Evolutionary conservation across 1,140 invertebrate genomes (phyloP).

Genomic region (Cydia amplana): DNA sequence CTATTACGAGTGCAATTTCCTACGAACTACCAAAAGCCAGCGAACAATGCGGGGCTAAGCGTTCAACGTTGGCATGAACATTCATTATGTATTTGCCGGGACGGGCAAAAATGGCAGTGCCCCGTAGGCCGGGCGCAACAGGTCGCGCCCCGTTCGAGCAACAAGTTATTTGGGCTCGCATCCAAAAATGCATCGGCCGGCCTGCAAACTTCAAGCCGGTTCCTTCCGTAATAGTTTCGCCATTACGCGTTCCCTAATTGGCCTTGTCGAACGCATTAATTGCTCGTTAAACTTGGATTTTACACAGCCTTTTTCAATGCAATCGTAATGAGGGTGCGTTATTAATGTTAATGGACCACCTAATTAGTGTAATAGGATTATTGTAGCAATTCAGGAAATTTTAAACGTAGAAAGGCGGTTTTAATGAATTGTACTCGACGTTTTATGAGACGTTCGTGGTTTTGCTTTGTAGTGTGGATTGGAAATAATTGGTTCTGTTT

Average conservation of each 20-base stretch:
- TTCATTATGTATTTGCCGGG: conserved; percentile 73
- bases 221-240: conserved; percentile 45
- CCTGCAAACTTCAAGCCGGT: conserved; percentile 50
- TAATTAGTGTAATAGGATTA: conserved; percentile 32
- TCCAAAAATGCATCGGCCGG: conserved; percentile 75
- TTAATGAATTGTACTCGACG: conserved; percentile 23
- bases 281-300: conserved; percentile 29
- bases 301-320: conserved; percentile 12
- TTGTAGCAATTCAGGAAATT: conserved; percentile 22
- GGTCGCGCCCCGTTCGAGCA: conserved; percentile 59
- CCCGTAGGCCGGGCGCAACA: conserved; percentile 66
- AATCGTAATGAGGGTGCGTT: conserved; percentile 30
- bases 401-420: conserved; percentile 9
- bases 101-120: conserved; percentile 64
- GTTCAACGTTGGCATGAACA: conserved; percentile 48
- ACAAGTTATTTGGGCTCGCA: conserved; percentile 73
- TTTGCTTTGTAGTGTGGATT: conserved; percentile 6
- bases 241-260: conserved; percentile 39
- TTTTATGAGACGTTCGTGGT: conserved; percentile 21
- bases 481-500: not conserved
- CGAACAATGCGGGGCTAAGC: conserved; percentile 45
- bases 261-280: conserved; percentile 41
- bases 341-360: conserved; percentile 15
- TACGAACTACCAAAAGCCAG: conserved; percentile 43
- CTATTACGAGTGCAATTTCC: conserved; percentile 50